Evolutionary conservation across 2,113 vertebrate species (phyloP), one percentile per base, ranked within the genome.

Genomic region (Plectropomus leopardus): DNA sequence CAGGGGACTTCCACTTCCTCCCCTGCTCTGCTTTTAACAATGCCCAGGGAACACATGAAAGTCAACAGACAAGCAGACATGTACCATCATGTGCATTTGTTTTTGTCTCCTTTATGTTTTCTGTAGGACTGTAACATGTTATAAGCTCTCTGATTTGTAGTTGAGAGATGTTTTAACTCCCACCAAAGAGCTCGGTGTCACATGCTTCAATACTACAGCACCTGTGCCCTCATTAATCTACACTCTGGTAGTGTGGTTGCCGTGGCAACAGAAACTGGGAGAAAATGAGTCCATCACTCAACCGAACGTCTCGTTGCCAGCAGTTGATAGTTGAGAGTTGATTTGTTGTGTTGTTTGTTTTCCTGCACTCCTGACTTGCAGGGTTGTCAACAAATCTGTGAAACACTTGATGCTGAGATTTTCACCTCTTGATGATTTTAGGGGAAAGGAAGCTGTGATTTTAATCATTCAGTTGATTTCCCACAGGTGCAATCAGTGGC

Each of bases 221-320:
- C 89, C 87, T 89, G 78, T 57, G 82, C 24, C 61, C 73, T 91
- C 76, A 50, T 83, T 88, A 84, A 87, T 28, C 72, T 42, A 57
- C 53, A 60, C 76, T 74, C 78, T 80, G 28, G 68, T 72, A 67
- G 78, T 34, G 42, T 23, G 40, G 93, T 91, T 90, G 83, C 90
- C 28, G 4, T 82, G 79, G 89, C 66, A 89, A 93, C 89, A 64
- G 77, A 70, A 72, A 64, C 28, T 1, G 44, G 51, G 36, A 71
- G 51, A 42, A 85, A 85, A 75, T 44, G 55, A 87, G 68, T 78
- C 82, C 74, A 86, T 85, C 70, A 64, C 73, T 91, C 76, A 76
- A 65, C 36, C 6, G 21, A 74, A 82, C 44, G 57, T 76, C 21
- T 70, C 8, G 23, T 58, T 83, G 64, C 60, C 58, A 23, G 40